Conservation (phyloP, 2,888 invertebrate species). For the Drosophila nigritarsus region DNA sequence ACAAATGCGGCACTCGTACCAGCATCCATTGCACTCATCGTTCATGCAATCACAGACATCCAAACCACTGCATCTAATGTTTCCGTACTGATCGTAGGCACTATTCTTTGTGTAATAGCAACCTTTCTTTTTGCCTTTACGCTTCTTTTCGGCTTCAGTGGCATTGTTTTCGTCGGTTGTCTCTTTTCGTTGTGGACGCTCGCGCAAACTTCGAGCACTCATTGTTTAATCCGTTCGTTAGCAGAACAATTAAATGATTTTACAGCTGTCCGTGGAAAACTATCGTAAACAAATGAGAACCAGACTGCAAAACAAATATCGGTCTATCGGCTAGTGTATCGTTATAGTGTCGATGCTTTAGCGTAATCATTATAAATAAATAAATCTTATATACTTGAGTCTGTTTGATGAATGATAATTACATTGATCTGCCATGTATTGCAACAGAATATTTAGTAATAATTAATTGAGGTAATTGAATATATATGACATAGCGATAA, state of each 20-base stretch:
- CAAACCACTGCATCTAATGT: conserved; percentile 87
- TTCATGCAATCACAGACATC: conserved; percentile 95
- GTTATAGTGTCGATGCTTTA: not conserved
- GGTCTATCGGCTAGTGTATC: not conserved
- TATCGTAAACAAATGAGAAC: not conserved
- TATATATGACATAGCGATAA: not conserved
- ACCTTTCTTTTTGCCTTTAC: conserved; percentile 85
- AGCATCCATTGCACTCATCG: conserved; percentile 92
- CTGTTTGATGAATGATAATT: not conserved
- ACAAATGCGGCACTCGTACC: conserved; percentile 92
- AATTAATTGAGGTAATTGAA: not conserved
- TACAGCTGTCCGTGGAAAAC: not conserved
- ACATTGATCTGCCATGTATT: not conserved
- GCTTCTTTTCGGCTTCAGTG: conserved; percentile 88
- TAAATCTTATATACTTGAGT: not conserved
- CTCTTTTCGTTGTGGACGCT: conserved; percentile 64
- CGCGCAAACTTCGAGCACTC: conserved; percentile 61
- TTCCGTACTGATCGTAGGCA: conserved; percentile 90
- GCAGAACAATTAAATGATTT: not conserved
- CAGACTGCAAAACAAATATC: not conserved
- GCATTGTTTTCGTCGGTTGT: conserved; percentile 84
- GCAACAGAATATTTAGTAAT: not conserved
- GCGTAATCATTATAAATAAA: not conserved
- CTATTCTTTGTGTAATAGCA: conserved; percentile 50
- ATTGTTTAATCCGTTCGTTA: conserved; percentile 9